A percentile compares a stretch with the other conserved stretches of the same genome.
Conservation (phyloP, 2,113 vertebrate species). For the Dolichotis patagonum region DNA sequence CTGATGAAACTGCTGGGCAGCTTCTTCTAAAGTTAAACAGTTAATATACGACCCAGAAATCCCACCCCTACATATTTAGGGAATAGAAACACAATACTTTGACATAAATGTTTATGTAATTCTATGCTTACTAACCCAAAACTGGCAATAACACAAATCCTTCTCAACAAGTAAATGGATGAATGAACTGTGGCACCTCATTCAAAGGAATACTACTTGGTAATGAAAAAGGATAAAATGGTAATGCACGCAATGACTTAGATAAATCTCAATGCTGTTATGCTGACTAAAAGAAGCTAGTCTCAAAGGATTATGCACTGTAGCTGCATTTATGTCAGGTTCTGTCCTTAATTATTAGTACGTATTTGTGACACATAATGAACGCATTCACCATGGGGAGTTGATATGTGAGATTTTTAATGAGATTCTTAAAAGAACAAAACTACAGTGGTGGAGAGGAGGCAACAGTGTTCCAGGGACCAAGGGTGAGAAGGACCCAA, state of each 20-base stretch:
- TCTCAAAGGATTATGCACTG: not conserved
- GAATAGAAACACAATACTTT: not conserved
- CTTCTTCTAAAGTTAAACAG: conserved; percentile 33
- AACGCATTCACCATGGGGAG: not conserved
- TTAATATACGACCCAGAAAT: not conserved
- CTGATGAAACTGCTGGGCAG: not conserved
- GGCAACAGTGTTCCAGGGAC: not conserved
- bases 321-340: not conserved
- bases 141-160: not conserved
- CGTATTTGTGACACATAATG: not conserved
- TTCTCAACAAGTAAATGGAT: not conserved
- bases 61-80: not conserved
- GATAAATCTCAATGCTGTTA: not conserved
- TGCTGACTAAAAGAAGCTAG: not conserved
- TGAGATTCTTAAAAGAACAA: conserved; percentile 1
- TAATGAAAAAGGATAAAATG: not conserved
- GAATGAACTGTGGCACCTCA: not conserved
- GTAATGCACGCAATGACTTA: not conserved
- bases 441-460: not conserved
- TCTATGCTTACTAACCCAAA: not conserved
- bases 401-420: not conserved
- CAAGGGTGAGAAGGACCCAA: not conserved
- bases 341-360: not conserved
- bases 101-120: not conserved
- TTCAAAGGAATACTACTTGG: not conserved